These are phyloP conservation scores for Microhierax caerulescens DNA, from an alignment of 2,797 vertebrate species.

Conservation along the genomic window DNA sequence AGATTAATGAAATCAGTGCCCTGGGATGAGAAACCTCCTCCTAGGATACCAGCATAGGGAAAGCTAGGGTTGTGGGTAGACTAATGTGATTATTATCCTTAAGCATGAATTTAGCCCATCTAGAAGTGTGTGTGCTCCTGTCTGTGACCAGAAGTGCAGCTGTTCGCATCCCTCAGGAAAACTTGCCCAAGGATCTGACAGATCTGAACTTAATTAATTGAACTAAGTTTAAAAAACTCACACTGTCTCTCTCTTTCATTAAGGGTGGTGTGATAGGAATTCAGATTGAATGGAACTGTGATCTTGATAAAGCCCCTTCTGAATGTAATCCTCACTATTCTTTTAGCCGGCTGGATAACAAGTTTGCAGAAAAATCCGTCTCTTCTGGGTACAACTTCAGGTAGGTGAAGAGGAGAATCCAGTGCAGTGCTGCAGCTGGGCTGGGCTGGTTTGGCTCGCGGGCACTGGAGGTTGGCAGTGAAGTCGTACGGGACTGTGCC, in stretches of 20 bases:
- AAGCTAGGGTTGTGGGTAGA: not conserved
- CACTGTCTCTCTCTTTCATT: slow-evolving; percentile 53
- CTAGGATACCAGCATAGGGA: not conserved
- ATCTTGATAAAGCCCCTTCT: slow-evolving; percentile 89
- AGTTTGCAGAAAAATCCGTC: slow-evolving; percentile 75
- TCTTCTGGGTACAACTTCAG: slow-evolving; percentile 96
- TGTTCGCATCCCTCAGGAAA: not conserved
- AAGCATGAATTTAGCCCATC: not conserved
- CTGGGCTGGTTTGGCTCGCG: not conserved
- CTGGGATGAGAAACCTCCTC: not conserved
- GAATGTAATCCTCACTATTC: slow-evolving; percentile 89
- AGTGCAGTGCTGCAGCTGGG: not conserved
- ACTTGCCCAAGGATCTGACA: not conserved
- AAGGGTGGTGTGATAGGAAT: slow-evolving; percentile 93
- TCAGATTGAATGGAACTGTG: slow-evolving; percentile 93
- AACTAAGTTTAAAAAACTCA: slow-evolving; percentile 18
- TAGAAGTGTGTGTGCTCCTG: rapidly evolving
- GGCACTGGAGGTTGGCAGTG: not conserved
- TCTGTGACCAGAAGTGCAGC: not conserved
- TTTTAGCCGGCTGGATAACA: slow-evolving; percentile 89
- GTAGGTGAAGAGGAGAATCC: slow-evolving; percentile 53
- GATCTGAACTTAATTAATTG: not conserved
- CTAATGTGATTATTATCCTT: not conserved
- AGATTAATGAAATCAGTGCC: not conserved
- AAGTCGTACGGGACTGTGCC: not conserved